Evolutionary conservation across 1,140 invertebrate species (phyloP), one percentile per base, ranked within the genome.

Genomic region (Ctenoplectra terminalis): DNA sequence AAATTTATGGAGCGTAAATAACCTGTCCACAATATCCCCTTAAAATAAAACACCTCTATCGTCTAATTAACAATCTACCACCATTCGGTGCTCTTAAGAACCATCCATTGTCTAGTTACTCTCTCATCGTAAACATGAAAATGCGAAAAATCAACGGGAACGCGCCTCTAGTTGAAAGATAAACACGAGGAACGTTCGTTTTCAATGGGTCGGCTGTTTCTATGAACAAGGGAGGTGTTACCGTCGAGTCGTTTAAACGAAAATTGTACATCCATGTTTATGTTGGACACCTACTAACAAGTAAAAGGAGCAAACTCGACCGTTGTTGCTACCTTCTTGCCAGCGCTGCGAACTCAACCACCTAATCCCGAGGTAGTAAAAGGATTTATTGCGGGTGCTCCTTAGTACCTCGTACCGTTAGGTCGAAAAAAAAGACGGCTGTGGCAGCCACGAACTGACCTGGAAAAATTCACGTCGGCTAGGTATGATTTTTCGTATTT

Each of bases 381-480:
- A 74, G 81, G 64, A 80, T 81, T 87, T 84, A 87, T 82, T 84
- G 50, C 66, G 60, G 64, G 13, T 67, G 7, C 54, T 43, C n/a
- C 29, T 54, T 69, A 43, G 61, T 63, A 48, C 26, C 52, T 7
- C 6, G 52, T 40, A 74, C 82, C 67, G 77, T 83, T 81, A 73
- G 54, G 43, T 56, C n/a, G 20, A 50, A 48, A 29, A 20, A 40
- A 29, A 20, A 3, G 66, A 40, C 40, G 9, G 29, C 31, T n/a
- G 4, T 13, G 0, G n/a, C 11, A 0, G 0, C 6, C 20, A n/a
- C 17, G 4, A n/a, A 66, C 9, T 17, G 15, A 9, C 11, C 46
- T 4, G 9, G 8, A 54, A n/a, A 75, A 66, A 37, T 81, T 48
- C n/a, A 50, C 7, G 0, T 1, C 13, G 0, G 3, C 0, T 15